These are phyloP conservation scores for Falco peregrinus DNA, from an alignment of 2,797 vertebrate species.

Conservation along the genomic window DNA sequence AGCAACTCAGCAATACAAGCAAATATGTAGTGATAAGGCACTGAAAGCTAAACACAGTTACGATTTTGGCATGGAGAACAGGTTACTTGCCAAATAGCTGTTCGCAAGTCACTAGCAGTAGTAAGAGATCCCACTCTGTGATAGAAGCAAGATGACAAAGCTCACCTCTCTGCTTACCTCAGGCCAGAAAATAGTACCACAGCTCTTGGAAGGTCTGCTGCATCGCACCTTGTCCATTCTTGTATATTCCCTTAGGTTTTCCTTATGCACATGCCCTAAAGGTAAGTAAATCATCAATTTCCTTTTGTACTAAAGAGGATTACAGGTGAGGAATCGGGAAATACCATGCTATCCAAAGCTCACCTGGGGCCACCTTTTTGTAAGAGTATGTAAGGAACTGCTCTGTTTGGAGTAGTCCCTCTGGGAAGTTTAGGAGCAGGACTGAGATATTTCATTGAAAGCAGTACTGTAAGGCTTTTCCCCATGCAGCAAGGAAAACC, in stretches of 20 bases:
- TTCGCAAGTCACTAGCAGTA: background rate
- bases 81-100: background rate
- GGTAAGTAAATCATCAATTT: background rate
- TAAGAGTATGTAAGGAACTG: background rate
- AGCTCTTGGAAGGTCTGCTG: background rate
- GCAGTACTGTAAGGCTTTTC: background rate
- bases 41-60: background rate
- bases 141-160: background rate
- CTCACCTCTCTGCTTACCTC: background rate
- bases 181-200: background rate
- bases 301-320: background rate
- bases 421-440: background rate
- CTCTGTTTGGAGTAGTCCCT: background rate
- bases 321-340: background rate
- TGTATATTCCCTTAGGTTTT: background rate
- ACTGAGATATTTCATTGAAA: background rate
- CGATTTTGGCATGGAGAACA: background rate
- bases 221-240: background rate
- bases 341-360: background rate
- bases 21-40: background rate
- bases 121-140: background rate
- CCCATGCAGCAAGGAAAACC: background rate
- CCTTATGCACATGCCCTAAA: background rate
- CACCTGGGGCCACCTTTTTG: background rate
- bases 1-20: background rate